Base-by-base conservation (phyloP, 2,797 vertebrate species). In the Discoglossus pictus region DNA sequence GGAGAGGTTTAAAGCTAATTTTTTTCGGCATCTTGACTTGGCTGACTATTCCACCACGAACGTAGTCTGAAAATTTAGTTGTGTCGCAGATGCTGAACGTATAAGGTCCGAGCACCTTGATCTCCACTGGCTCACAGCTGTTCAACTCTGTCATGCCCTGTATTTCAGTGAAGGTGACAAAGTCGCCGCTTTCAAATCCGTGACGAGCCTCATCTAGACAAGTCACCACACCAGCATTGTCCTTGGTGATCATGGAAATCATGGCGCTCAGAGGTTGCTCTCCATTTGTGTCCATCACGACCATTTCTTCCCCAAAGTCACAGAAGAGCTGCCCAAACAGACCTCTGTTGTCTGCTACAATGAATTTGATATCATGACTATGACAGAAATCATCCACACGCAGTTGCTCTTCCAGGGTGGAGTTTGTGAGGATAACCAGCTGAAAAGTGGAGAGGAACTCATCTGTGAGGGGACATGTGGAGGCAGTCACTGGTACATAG, bases 291-390 rank as follows among this genome's bases (percentile, higher is more conserved):
- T 98, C 96, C 2, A 87, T 89, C 24, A 98, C 93, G 0, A 90
- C 52, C 93, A 98, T 93, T 40, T 98, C 93, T 0, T 95, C 92
- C 40, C 94, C 94, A 56, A 98, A 97, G 76, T 98, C 95, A 74
- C 95, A 98, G 80, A 98, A 98, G n/a, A 98, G 90, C 78, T 98
- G 93, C 96, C 94, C 95, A 64, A 98, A 98, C 1, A 98, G 87
- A 7, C 96, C 96, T 3, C 91, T 89, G 0, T 96, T 96, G 76
- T 98, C 94, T 20, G 95, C 95, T 16, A 96, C 68, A 7, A 98
- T 88, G 73, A 98, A 82, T 75, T 96, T 98, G 76, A 98, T 89
- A 54, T 90, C 86, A 56, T 77, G 91, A 77, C 69, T 85, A 73
- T 97, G 96, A 75, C 94, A 97, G 36, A 93, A 78, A 0, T 95